phyloP scores from a whole-genome alignment of 1,140 invertebrate genomes.

The Eumeta japonica region DNA sequence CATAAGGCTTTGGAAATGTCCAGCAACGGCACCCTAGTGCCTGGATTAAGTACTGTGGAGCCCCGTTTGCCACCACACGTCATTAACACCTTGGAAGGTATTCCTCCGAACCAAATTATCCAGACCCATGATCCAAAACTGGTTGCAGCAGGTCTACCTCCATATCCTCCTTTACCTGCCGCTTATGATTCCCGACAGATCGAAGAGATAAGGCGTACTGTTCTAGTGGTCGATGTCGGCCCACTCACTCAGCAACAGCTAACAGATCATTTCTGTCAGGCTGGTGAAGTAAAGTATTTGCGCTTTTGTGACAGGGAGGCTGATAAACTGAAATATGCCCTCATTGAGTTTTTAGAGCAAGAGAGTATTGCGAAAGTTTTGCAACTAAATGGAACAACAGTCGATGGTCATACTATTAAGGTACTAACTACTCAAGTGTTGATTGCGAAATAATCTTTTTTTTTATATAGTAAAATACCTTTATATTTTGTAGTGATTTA shows the following conservation, averaged over 20 bases:
- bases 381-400: constrained; percentile 76
- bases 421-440: constrained; percentile 25
- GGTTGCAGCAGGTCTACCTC: constrained; percentile 77
- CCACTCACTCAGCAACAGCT: constrained; percentile 68
- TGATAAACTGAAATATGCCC: constrained; percentile 74
- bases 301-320: constrained; percentile 84
- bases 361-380: constrained; percentile 83
- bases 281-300: constrained; percentile 94
- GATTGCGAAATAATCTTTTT: not conserved
- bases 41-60: constrained; percentile 74
- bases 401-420: constrained; percentile 63
- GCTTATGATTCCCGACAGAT: constrained; percentile 87
- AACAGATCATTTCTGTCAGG: constrained; percentile 81
- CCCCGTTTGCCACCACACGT: constrained; percentile 87
- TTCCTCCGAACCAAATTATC: constrained; percentile 81
- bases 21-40: constrained; percentile 81
- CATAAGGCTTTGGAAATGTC: constrained; percentile 88
- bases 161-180: constrained; percentile 90
- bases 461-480: not conserved
- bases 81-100: constrained; percentile 82
- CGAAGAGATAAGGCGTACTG: constrained; percentile 83
- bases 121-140: constrained; percentile 90
- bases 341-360: constrained; percentile 94
- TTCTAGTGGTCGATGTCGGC: constrained; percentile 34
- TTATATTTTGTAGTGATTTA: constrained; percentile 1